phyloP scores from a whole-genome alignment of 2,888 invertebrate genomes.

The Trypoxylon attenuatum region DNA sequence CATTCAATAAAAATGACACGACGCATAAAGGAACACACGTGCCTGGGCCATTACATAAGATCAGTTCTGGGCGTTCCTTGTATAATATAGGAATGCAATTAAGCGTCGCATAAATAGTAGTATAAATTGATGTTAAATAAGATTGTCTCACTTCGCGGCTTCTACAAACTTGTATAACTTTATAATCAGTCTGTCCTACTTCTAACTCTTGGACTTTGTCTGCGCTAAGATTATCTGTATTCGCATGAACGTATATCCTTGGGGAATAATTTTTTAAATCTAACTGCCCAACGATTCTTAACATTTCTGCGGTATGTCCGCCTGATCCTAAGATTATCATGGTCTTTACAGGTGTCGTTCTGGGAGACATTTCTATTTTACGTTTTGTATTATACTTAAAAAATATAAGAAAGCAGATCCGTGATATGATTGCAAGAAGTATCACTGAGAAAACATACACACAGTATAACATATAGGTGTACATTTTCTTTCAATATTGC shows the following conservation, averaged over 20 bases:
- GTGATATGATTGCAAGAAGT: slow-evolving; percentile 17
- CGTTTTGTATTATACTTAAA: slow-evolving; percentile 29
- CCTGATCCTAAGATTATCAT: slow-evolving; percentile 86
- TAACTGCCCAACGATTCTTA: slow-evolving; percentile 82
- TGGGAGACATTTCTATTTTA: slow-evolving; percentile 1
- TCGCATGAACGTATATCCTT: slow-evolving; percentile 86
- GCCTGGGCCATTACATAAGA: slow-evolving; percentile 96
- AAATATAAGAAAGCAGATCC: slow-evolving; percentile 57
- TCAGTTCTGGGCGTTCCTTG: slow-evolving; percentile 84
- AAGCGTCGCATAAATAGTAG: slow-evolving; percentile 84
- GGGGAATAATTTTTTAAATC: slow-evolving; percentile 82
- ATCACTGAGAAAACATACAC: slow-evolving; percentile 14
- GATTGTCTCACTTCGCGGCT: slow-evolving; percentile 93
- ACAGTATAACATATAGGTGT: slow-evolving; percentile 16
- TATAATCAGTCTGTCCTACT: slow-evolving; percentile 71
- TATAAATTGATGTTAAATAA: slow-evolving; percentile 85
- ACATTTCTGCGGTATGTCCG: slow-evolving; percentile 97
- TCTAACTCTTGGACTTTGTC: slow-evolving; percentile 80
- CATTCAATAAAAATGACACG: slow-evolving; percentile 84
- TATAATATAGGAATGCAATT: slow-evolving; percentile 82
- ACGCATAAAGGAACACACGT: slow-evolving; percentile 95
- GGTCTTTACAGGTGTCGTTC: slow-evolving; percentile 69
- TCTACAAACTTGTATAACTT: slow-evolving; percentile 82
- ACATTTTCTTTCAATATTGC: slow-evolving; percentile 11
- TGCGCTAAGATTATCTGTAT: slow-evolving; percentile 85